Percentiles rank a stretch among this genome's conserved stretches.
Evolutionary conservation across 2,888 invertebrate genomes (phyloP).

Genomic region (Clivina fossor): DNA sequence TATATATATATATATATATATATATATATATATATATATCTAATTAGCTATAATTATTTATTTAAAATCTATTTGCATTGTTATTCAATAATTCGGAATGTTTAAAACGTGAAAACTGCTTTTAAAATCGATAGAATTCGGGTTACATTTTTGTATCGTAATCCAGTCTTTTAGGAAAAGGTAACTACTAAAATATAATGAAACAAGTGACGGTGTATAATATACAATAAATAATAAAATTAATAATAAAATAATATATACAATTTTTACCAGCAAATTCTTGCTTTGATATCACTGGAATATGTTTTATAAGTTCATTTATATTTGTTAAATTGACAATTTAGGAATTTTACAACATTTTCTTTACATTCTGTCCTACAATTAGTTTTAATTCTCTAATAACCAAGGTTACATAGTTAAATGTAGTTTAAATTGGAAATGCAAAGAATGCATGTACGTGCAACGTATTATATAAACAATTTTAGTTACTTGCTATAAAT

Average conservation of each 20-base stretch:
- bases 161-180: conserved; percentile 26
- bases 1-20: too few relatives aligned
- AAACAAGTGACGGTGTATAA: conserved; percentile 3
- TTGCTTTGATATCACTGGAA: conserved; percentile 3
- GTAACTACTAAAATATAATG: conserved; percentile 29
- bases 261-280: conserved; percentile 9
- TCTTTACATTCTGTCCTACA: too few relatives aligned
- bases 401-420: too few relatives aligned
- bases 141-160: conserved; percentile 6
- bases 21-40: too few relatives aligned
- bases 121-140: conserved; percentile 22
- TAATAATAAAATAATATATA: conserved; percentile 17
- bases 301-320: too few relatives aligned
- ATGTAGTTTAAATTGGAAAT: too few relatives aligned
- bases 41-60: background rate
- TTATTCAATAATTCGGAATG: conserved; percentile 20
- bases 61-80: conserved; percentile 22
- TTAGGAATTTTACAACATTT: too few relatives aligned
- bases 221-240: conserved; percentile 31
- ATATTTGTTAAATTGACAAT: too few relatives aligned
- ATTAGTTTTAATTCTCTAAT: too few relatives aligned
- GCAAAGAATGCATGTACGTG: too few relatives aligned
- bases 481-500: too few relatives aligned
- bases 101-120: conserved; percentile 2
- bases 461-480: too few relatives aligned